Percentiles rank a stretch among this genome's conserved stretches.
These are phyloP conservation scores for Platysteira castanea DNA, from an alignment of 2,113 vertebrate genomes.

Conservation along the genomic window DNA sequence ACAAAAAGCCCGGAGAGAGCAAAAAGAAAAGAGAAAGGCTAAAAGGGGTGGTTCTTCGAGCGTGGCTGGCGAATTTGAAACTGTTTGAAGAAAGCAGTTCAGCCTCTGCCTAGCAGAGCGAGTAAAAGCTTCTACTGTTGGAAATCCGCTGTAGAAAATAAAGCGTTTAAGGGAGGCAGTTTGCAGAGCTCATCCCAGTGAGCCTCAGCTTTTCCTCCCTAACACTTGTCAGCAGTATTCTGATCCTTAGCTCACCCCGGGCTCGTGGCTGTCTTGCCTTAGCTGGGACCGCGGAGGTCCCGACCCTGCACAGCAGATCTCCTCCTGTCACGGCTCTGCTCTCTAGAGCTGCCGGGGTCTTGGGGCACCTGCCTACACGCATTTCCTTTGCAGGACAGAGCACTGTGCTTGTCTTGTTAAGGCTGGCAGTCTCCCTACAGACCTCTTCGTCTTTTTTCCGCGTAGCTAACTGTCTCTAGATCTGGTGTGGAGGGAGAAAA, in stretches of 20 bases:
- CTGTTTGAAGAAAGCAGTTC: neutral
- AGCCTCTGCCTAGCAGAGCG: slow-evolving; percentile 26
- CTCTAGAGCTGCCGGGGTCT: neutral
- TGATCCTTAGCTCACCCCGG: neutral
- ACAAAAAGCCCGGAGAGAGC: neutral
- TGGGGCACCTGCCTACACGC: neutral
- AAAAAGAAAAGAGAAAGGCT: slow-evolving; percentile 13
- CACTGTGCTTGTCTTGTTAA: neutral
- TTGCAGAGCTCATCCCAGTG: neutral
- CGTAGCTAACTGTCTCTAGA: neutral
- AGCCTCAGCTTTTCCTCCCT: neutral
- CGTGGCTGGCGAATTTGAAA: slow-evolving; percentile 44
- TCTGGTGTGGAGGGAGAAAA: neutral
- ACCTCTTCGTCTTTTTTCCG: neutral
- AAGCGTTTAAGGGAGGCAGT: neutral
- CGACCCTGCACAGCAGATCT: neutral
- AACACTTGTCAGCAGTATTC: neutral
- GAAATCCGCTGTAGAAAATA: neutral
- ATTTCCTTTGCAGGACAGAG: neutral
- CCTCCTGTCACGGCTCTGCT: neutral
- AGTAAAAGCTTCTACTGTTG: neutral
- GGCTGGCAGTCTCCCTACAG: neutral
- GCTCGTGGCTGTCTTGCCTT: neutral
- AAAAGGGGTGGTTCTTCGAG: slow-evolving; percentile 35
- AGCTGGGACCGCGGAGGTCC: neutral